phyloP scores from a whole-genome alignment of 2,888 invertebrate genomes.

The Euzetes globulus region DNA sequence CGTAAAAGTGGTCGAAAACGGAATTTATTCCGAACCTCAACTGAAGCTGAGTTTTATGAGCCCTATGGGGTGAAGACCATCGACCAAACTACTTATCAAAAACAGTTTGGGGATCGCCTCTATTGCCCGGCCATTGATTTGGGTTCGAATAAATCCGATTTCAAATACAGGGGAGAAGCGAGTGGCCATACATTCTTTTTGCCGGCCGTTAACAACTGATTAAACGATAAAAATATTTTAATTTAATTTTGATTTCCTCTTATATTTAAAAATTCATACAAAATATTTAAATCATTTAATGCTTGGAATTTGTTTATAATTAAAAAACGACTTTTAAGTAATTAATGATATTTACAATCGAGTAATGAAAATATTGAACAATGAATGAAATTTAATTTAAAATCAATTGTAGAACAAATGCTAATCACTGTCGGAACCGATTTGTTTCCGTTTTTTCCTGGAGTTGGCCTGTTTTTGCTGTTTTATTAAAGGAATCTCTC shows the following conservation, averaged over 20 bases:
- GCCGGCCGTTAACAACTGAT: constrained; percentile 14
- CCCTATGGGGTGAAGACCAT: background rate
- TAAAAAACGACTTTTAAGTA: background rate
- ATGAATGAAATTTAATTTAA: constrained; percentile 19
- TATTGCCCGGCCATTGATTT: constrained; percentile 41
- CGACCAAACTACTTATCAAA: constrained; percentile 35
- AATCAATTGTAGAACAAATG: constrained; percentile 15
- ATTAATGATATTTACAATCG: constrained; percentile 9
- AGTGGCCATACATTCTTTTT: constrained; percentile 41
- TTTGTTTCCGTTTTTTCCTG: constrained; percentile 40
- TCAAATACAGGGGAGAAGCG: constrained; percentile 38
- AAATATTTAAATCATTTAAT: constrained; percentile 20
- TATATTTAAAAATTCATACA: background rate
- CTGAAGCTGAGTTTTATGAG: constrained; percentile 9
- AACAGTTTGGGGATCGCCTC: constrained; percentile 34
- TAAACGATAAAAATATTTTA: background rate
- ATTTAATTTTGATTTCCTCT: background rate
- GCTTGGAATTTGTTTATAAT: background rate
- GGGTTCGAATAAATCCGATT: constrained; percentile 28
- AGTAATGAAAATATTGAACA: constrained; percentile 36
- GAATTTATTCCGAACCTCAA: constrained; percentile 35
- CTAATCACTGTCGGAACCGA: constrained; percentile 42
- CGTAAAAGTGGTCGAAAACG: constrained; percentile 19
- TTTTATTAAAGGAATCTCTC: constrained; percentile 39
- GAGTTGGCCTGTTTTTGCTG: constrained; percentile 39